Conservation (phyloP, 2,113 vertebrate species). For the Lophius piscatorius region DNA sequence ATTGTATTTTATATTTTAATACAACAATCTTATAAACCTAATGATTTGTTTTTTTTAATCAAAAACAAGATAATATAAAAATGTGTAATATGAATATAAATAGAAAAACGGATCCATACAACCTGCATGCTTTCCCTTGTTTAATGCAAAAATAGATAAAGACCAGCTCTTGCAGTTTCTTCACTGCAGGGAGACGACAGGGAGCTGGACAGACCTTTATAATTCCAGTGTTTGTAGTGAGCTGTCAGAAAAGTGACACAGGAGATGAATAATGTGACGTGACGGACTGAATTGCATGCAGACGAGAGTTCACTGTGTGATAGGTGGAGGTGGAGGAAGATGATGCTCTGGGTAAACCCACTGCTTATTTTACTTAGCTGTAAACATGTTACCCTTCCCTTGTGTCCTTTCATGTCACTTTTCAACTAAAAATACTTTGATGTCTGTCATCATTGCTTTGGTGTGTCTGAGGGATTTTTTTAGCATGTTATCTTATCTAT, state of each 20-base stretch:
- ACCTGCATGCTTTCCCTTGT: no score
- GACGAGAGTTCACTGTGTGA: constrained; percentile 14
- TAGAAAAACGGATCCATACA: neutral
- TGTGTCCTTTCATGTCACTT: constrained; percentile 7
- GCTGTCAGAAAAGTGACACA: constrained; percentile 22
- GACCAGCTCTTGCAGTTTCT: neutral
- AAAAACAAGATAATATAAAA: neutral
- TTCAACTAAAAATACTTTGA: constrained; percentile 19
- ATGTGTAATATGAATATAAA: no score
- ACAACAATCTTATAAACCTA: no score
- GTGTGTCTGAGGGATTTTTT: constrained; percentile 5
- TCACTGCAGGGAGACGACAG: neutral
- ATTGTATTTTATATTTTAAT: no score
- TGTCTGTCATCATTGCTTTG: constrained; percentile 28
- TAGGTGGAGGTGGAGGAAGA: constrained; percentile 11
- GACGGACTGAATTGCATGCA: constrained; percentile 28
- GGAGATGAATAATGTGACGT: constrained; percentile 26
- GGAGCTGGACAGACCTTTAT: constrained; percentile 13
- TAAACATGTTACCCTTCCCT: neutral
- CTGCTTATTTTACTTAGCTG: neutral
- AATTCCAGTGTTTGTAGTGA: constrained; percentile 1
- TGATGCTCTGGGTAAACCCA: neutral
- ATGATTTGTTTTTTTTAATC: no score
- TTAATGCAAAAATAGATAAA: neutral
- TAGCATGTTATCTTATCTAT: constrained; percentile 14